These are phyloP conservation scores for Eilema depressum DNA, from an alignment of 2,888 invertebrate genomes.

Conservation along the genomic window DNA sequence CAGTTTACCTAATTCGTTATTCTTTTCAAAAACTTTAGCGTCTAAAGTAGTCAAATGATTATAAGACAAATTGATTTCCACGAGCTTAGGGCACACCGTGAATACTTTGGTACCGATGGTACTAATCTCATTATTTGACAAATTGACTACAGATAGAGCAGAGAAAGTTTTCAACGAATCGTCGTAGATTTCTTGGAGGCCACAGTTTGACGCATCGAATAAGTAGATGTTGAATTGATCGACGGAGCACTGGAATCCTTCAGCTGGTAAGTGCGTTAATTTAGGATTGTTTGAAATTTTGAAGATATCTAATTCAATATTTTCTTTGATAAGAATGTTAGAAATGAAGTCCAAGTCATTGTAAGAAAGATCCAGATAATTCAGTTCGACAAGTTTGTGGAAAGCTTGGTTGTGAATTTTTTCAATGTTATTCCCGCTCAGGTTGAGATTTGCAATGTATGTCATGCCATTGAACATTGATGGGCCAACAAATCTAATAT, in stretches of 20 bases:
- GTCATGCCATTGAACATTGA: slow-evolving; percentile 89
- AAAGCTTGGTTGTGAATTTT: slow-evolving; percentile 91
- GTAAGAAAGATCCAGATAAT: slow-evolving; percentile 91
- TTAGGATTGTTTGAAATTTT: slow-evolving; percentile 90
- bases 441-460: slow-evolving; percentile 88
- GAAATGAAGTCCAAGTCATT: slow-evolving; percentile 90
- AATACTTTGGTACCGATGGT: slow-evolving; percentile 86
- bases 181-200: slow-evolving; percentile 88
- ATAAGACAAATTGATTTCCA: slow-evolving; percentile 90
- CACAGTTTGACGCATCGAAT: slow-evolving; percentile 92
- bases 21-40: slow-evolving; percentile 89
- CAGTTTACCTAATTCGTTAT: slow-evolving; percentile 88
- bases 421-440: slow-evolving; percentile 90
- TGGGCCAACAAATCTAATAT: slow-evolving; percentile 88
- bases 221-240: slow-evolving; percentile 89
- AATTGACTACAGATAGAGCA: slow-evolving; percentile 88
- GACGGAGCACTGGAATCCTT: slow-evolving; percentile 89
- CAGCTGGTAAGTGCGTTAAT: slow-evolving; percentile 89
- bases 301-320: slow-evolving; percentile 90
- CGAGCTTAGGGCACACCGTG: slow-evolving; percentile 85
- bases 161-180: slow-evolving; percentile 91
- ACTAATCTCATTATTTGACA: slow-evolving; percentile 89
- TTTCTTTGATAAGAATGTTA: slow-evolving; percentile 89
- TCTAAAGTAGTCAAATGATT: slow-evolving; percentile 89
- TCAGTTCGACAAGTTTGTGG: slow-evolving; percentile 88